A percentile compares a stretch with the other conserved stretches of the same genome.
phyloP scores from a whole-genome alignment of 2,888 invertebrate genomes.

The Xiphydria camelus region DNA sequence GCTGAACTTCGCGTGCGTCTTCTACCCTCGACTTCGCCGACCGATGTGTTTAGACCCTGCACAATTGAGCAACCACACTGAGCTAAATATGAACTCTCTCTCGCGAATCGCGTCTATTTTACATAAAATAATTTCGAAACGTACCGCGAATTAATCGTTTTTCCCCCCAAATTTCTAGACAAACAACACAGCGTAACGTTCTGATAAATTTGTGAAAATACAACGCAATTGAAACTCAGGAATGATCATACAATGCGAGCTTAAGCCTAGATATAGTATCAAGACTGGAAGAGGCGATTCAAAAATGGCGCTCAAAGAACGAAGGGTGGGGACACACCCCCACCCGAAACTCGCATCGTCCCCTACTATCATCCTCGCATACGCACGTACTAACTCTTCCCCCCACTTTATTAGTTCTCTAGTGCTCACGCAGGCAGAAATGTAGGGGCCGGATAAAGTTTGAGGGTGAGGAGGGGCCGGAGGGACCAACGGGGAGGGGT shows the following conservation, averaged over 20 bases:
- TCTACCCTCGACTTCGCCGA: conserved; percentile 61
- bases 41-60: conserved; percentile 58
- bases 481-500: conserved; percentile 26
- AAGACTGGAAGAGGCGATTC: no score
- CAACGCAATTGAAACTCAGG: no score
- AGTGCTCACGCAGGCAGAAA: conserved; percentile 24
- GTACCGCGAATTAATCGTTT: no score
- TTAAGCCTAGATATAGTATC: no score
- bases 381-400: neutral
- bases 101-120: neutral
- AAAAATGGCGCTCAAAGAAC: conserved; percentile 36
- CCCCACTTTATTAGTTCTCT: neutral
- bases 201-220: no score
- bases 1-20: conserved; percentile 64
- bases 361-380: conserved; percentile 10
- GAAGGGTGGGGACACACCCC: conserved; percentile 30
- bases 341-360: conserved; percentile 8
- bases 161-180: no score
- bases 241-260: no score
- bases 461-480: conserved; percentile 4
- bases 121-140: no score
- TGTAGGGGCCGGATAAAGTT: neutral
- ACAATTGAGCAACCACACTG: conserved; percentile 19
- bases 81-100: neutral
- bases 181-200: no score